Evolutionary conservation across 2,797 vertebrate species (phyloP).

Genomic region (Falco concolor): DNA sequence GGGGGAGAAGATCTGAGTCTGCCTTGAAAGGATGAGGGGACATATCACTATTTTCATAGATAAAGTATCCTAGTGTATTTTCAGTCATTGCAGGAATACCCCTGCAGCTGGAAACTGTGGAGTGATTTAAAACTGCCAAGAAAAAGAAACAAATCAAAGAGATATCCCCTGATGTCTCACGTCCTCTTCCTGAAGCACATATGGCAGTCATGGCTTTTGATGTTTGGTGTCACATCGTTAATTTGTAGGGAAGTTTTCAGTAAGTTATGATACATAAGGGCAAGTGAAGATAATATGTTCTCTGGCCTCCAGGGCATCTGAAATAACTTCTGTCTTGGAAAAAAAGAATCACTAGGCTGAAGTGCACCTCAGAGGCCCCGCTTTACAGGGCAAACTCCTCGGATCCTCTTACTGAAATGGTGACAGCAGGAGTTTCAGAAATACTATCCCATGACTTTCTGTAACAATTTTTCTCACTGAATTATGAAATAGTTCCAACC

Average conservation of each 20-base stretch:
- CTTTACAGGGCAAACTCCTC: not conserved
- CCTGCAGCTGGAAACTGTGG: not conserved
- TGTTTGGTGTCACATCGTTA: not conserved
- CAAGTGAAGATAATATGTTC: not conserved
- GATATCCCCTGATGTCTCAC: not conserved
- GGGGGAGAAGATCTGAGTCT: not conserved
- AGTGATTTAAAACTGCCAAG: not conserved
- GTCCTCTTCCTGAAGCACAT: not conserved
- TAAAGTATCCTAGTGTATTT: not conserved
- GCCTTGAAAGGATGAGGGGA: not conserved
- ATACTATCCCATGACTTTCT: not conserved
- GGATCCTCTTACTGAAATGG: not conserved
- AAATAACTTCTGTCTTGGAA: not conserved
- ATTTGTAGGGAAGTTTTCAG: not conserved
- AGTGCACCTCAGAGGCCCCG: not conserved
- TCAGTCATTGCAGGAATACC: not conserved
- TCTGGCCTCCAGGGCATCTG: not conserved
- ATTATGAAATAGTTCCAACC: not conserved
- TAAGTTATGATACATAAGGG: not conserved
- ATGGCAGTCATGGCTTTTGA: not conserved
- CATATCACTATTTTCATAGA: not conserved
- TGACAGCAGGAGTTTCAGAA: not conserved
- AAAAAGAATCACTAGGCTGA: not conserved
- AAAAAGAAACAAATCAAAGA: not conserved
- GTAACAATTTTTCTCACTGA: not conserved